A percentile compares a stretch with the other conserved stretches of the same genome.
phyloP scores from a whole-genome alignment of 2,888 invertebrate species.

The Leucania comma region DNA sequence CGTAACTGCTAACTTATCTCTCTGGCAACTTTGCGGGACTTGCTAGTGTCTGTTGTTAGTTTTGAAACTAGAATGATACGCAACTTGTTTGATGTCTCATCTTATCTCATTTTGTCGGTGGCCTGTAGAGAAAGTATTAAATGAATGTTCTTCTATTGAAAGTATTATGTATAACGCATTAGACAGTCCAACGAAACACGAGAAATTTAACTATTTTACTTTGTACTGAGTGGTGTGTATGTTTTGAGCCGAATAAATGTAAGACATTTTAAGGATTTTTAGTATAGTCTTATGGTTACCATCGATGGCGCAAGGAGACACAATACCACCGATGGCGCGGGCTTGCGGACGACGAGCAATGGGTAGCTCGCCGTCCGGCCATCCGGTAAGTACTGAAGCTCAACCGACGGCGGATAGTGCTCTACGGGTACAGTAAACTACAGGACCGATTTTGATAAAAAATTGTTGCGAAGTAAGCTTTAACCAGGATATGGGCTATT shows the following conservation, averaged over 20 bases:
- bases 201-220: not conserved
- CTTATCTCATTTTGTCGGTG: conserved; percentile 42
- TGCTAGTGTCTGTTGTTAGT: conserved; percentile 73
- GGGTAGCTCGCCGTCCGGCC: too few relatives aligned
- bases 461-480: too few relatives aligned
- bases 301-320: not conserved
- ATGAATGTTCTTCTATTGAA: not conserved
- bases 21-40: conserved; percentile 69
- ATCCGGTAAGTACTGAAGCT: too few relatives aligned
- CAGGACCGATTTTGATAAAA: too few relatives aligned
- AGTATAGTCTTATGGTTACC: not conserved
- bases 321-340: too few relatives aligned
- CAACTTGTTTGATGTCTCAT: conserved; percentile 51
- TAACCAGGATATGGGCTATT: too few relatives aligned
- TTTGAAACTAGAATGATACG: conserved; percentile 71
- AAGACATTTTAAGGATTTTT: not conserved
- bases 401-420: too few relatives aligned
- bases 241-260: not conserved
- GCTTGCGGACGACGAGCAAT: too few relatives aligned
- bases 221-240: not conserved
- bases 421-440: too few relatives aligned
- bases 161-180: not conserved
- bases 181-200: too few relatives aligned
- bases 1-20: conserved; percentile 68
- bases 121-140: conserved; percentile 3